A percentile compares a stretch with the other conserved stretches of the same genome.
Evolutionary conservation across 2,113 vertebrate genomes (phyloP).

Genomic region (Ceyx margarethae): DNA sequence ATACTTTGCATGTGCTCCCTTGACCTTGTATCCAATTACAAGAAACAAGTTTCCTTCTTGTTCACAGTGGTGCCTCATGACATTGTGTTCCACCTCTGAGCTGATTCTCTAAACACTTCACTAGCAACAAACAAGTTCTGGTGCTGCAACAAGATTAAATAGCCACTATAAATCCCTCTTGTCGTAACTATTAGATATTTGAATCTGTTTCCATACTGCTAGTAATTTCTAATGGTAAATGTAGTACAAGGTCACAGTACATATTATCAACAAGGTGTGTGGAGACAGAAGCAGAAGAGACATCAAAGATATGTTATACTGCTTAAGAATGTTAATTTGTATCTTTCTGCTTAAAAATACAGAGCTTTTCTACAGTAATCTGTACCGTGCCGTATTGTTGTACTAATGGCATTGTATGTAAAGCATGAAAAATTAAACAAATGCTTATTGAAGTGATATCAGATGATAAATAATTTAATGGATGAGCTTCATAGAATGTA

Average conservation of each 20-base stretch:
- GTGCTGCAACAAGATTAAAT: slow-evolving; percentile 23
- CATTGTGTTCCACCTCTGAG: background rate
- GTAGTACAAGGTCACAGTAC: background rate
- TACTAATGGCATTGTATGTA: background rate
- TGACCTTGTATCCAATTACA: background rate
- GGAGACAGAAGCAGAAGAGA: background rate
- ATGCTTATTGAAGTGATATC: slow-evolving; percentile 1
- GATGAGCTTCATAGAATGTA: slow-evolving; percentile 27
- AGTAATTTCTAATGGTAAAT: background rate
- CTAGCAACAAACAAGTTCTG: background rate
- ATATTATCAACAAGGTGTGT: background rate
- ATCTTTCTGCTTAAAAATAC: background rate
- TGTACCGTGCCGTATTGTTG: background rate
- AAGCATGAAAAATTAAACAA: slow-evolving; percentile 42
- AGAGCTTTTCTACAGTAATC: background rate
- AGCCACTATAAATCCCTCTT: background rate
- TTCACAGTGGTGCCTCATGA: background rate
- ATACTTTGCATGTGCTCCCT: background rate
- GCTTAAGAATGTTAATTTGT: background rate
- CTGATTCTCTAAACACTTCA: background rate
- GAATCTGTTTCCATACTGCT: background rate
- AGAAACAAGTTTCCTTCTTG: background rate
- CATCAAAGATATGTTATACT: background rate
- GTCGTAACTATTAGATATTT: background rate
- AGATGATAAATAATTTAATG: slow-evolving; percentile 45